These are phyloP conservation scores for Germaria angustata DNA, from an alignment of 2,888 invertebrate species.

Conservation along the genomic window DNA sequence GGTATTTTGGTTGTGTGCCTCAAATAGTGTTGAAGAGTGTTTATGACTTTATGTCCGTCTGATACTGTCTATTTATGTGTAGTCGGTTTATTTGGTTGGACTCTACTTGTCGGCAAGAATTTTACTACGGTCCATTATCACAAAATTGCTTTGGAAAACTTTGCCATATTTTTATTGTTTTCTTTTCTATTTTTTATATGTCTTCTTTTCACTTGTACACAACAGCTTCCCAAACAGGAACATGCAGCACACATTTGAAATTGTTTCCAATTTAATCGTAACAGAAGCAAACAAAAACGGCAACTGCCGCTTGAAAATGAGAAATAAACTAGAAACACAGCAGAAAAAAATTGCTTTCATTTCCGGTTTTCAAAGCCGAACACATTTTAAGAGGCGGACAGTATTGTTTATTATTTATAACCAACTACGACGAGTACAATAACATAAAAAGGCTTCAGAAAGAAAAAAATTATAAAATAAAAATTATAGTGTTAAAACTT, in stretches of 20 bases:
- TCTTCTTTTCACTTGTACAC: conserved; percentile 18
- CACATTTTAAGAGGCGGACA: conserved; percentile 56
- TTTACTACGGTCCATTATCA: conserved; percentile 63
- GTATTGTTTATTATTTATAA: conserved; percentile 61
- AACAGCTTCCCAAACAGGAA: conserved; percentile 22
- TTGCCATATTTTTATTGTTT: conserved; percentile 25
- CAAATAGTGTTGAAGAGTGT: conserved; percentile 40
- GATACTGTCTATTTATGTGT: conserved; percentile 7
- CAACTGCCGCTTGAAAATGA: not conserved
- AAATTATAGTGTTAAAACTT: conserved; percentile 27
- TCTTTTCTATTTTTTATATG: not conserved
- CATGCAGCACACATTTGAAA: conserved; percentile 21
- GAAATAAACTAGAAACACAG: not conserved
- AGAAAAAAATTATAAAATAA: not conserved
- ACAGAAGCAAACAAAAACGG: conserved; percentile 32
- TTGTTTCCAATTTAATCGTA: conserved; percentile 51
- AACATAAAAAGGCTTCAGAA: not conserved
- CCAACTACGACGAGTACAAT: not conserved
- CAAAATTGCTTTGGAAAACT: conserved; percentile 54
- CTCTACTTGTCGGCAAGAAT: conserved; percentile 60
- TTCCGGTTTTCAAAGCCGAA: conserved; percentile 51
- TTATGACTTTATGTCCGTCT: conserved; percentile 12
- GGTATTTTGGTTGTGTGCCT: not conserved
- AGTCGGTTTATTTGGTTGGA: conserved; percentile 56
- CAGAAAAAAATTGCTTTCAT: conserved; percentile 23